Evolutionary conservation across 2,888 invertebrate genomes (phyloP).

Genomic region (Caenorhabditis parvicauda): DNA sequence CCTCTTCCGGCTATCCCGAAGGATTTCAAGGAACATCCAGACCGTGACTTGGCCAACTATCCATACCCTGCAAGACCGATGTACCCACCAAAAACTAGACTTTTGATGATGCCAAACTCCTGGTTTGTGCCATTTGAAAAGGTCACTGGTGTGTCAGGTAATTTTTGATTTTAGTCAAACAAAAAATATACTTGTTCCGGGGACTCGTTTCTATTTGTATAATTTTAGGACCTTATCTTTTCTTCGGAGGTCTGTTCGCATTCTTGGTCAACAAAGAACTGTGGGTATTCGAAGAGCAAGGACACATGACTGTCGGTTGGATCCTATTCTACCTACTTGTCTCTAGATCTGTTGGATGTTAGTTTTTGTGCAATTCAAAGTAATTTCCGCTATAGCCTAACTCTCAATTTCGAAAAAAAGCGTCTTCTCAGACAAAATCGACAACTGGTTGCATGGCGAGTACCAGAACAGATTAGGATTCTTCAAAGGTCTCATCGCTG

Average conservation of each 20-base stretch:
- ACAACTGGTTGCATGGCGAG: slow-evolving; percentile 45
- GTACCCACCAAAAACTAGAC: slow-evolving; percentile 76
- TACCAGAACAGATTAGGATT: slow-evolving; percentile 46
- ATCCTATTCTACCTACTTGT: slow-evolving; percentile 54
- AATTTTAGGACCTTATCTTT: slow-evolving; percentile 84
- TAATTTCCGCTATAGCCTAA: background rate
- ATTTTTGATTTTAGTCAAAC: background rate
- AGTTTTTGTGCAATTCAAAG: background rate
- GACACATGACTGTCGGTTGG: slow-evolving; percentile 55
- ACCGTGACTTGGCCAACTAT: slow-evolving; percentile 75
- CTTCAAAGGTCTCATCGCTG: slow-evolving; percentile 55
- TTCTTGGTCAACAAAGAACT: slow-evolving; percentile 90
- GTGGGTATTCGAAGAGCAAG: slow-evolving; percentile 86
- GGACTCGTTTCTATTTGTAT: too few species aligned
- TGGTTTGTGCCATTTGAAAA: slow-evolving; percentile 92
- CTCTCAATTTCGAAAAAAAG: too few species aligned
- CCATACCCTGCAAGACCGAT: slow-evolving; percentile 74
- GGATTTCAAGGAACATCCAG: slow-evolving; percentile 67
- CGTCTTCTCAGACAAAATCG: slow-evolving; percentile 44
- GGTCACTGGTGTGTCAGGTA: slow-evolving; percentile 80
- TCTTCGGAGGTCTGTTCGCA: slow-evolving; percentile 78
- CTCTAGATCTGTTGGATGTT: slow-evolving; percentile 53
- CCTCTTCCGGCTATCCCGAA: slow-evolving; percentile 56
- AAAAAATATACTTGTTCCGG: background rate
- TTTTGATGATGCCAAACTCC: slow-evolving; percentile 88